phyloP scores from a whole-genome alignment of 2,113 vertebrate genomes.

The Zosterops pallidus region DNA sequence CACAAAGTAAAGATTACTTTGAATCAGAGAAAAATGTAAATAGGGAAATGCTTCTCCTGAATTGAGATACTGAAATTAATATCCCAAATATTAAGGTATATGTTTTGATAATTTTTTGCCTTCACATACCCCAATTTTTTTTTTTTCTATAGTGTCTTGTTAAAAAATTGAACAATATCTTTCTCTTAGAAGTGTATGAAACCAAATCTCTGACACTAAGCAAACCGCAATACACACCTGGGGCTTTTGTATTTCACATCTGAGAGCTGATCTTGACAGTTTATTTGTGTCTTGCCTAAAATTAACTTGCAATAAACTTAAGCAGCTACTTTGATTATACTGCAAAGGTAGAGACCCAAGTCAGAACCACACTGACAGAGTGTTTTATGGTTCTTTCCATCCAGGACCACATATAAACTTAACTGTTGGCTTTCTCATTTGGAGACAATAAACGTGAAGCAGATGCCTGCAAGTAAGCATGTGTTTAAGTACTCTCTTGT shows the following conservation, averaged over 20 bases:
- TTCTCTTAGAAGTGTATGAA: not conserved
- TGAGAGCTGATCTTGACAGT: not conserved
- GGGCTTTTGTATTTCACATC: not conserved
- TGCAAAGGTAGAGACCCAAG: not conserved
- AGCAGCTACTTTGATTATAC: not conserved
- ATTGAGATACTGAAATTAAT: not conserved
- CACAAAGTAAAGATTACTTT: not conserved
- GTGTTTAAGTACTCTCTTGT: conserved; percentile 39
- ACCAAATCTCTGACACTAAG: not conserved
- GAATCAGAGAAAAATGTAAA: not conserved
- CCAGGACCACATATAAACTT: not conserved
- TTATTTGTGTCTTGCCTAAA: not conserved
- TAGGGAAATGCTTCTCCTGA: not conserved
- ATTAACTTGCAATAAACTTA: not conserved
- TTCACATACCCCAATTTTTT: rapidly evolving
- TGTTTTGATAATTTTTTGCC: not conserved
- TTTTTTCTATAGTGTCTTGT: not conserved
- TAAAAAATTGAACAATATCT: not conserved
- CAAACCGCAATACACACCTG: not conserved
- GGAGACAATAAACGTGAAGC: conserved; percentile 9
- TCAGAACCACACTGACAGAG: not conserved
- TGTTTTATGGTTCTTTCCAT: not conserved
- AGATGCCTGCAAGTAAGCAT: conserved; percentile 24
- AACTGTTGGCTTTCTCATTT: conserved; percentile 27
- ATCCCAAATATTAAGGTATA: not conserved